Evolutionary conservation across 1,140 invertebrate species (phyloP).

Genomic region (Cherax quadricarinatus): DNA sequence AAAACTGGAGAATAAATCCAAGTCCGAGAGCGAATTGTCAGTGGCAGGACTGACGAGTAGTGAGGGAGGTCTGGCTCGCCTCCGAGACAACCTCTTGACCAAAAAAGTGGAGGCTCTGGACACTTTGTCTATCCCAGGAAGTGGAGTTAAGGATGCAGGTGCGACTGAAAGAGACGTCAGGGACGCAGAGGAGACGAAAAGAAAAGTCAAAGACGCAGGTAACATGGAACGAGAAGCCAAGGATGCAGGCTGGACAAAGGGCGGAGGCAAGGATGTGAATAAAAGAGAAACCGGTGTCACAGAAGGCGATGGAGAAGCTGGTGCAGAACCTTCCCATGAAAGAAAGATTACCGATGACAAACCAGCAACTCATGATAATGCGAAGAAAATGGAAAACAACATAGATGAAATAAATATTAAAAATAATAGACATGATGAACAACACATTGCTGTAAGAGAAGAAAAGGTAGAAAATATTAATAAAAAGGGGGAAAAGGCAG

Average conservation of each 20-base stretch:
- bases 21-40: conserved; percentile 62
- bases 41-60: conserved; percentile 6
- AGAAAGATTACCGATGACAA: not conserved
- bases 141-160: not conserved
- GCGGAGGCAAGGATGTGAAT: not conserved
- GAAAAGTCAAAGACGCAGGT: not conserved
- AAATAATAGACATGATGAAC: not conserved
- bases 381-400: not conserved
- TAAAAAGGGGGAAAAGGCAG: conserved; percentile 22
- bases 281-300: no score
- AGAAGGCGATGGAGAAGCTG: not conserved
- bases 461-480: conserved; percentile 23
- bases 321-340: not conserved
- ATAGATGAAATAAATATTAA: not conserved
- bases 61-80: conserved; percentile 5
- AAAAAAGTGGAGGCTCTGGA: conserved; percentile 18
- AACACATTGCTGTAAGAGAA: conserved; percentile 1
- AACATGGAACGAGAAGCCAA: not conserved
- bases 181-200: no score
- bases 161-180: not conserved
- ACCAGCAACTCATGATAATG: not conserved
- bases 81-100: conserved; percentile 18
- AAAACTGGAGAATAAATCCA: conserved; percentile 62
- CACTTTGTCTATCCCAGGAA: not conserved
- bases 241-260: not conserved